These are phyloP conservation scores for Spilogale gracilis DNA, from an alignment of 2,113 vertebrate species.

Conservation along the genomic window DNA sequence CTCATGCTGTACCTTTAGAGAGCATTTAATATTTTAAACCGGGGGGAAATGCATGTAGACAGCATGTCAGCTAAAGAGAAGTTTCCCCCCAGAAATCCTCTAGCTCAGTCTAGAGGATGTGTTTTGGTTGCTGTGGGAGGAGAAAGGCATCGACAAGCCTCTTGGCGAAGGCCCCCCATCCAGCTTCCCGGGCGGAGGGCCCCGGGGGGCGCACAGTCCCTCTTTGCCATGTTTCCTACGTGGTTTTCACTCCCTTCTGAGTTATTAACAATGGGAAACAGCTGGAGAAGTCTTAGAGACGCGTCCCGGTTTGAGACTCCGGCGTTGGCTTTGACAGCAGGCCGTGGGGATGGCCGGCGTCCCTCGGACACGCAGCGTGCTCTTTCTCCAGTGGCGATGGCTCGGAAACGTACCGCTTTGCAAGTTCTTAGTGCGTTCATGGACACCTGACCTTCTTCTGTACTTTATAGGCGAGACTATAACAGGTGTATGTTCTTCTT, in stretches of 20 bases:
- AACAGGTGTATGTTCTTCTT: neutral
- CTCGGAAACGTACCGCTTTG: rapidly evolving
- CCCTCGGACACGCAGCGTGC: rapidly evolving
- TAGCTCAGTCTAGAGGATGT: too few relatives aligned
- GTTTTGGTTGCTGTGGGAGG: neutral
- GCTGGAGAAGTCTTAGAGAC: rapidly evolving
- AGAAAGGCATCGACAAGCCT: rapidly evolving
- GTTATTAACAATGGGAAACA: rapidly evolving
- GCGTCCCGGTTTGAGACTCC: rapidly evolving
- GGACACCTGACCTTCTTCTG: neutral
- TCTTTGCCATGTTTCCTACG: rapidly evolving
- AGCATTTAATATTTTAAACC: conserved; percentile 22
- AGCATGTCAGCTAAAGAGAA: rapidly evolving
- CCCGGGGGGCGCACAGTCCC: rapidly evolving
- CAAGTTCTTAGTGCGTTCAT: neutral
- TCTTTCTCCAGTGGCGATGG: rapidly evolving
- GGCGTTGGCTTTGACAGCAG: rapidly evolving
- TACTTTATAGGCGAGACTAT: neutral
- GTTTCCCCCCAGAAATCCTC: rapidly evolving
- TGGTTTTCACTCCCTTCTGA: neutral
- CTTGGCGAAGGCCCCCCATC: rapidly evolving
- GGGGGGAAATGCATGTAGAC: rapidly evolving
- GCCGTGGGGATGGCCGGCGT: rapidly evolving
- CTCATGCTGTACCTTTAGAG: neutral
- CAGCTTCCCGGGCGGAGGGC: rapidly evolving